Evolutionary conservation across 2,888 invertebrate species (phyloP).

Genomic region (Leptinotarsa peninsularis): DNA sequence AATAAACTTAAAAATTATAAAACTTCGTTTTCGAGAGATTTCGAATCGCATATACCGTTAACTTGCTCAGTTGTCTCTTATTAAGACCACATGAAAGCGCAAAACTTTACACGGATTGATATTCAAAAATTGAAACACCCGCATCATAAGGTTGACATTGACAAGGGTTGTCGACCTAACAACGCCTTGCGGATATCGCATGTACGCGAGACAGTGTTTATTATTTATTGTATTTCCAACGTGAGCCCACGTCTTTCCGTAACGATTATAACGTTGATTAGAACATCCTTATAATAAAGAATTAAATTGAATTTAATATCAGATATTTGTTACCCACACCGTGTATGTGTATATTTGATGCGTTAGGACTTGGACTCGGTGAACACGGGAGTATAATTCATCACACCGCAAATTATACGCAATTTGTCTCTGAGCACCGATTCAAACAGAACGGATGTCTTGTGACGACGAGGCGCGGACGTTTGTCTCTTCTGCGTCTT

Average conservation of each 20-base stretch:
- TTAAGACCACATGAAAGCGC: no score
- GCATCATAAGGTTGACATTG: neutral
- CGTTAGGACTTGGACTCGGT: neutral
- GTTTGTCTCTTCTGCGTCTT: no score
- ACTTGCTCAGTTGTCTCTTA: no score
- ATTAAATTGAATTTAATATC: conserved; percentile 14
- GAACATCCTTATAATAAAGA: conserved; percentile 25
- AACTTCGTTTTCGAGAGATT: no score
- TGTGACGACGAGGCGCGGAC: no score
- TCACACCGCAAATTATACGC: no score
- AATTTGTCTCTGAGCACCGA: no score
- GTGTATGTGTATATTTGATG: neutral
- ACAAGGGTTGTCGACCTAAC: conserved; percentile 20
- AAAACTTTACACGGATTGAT: no score
- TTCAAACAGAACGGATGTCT: no score
- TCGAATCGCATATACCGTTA: no score
- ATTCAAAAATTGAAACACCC: conserved; percentile 1
- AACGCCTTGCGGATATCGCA: conserved; percentile 12
- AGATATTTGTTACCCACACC: conserved; percentile 8
- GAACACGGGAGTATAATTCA: no score
- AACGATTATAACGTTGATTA: conserved; percentile 29
- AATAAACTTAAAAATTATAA: no score
- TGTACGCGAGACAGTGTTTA: neutral
- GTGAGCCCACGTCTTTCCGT: conserved; percentile 36
- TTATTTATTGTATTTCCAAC: conserved; percentile 26